Evolutionary conservation across 2,888 invertebrate species (phyloP).

Genomic region (Amblyteles armatorius): DNA sequence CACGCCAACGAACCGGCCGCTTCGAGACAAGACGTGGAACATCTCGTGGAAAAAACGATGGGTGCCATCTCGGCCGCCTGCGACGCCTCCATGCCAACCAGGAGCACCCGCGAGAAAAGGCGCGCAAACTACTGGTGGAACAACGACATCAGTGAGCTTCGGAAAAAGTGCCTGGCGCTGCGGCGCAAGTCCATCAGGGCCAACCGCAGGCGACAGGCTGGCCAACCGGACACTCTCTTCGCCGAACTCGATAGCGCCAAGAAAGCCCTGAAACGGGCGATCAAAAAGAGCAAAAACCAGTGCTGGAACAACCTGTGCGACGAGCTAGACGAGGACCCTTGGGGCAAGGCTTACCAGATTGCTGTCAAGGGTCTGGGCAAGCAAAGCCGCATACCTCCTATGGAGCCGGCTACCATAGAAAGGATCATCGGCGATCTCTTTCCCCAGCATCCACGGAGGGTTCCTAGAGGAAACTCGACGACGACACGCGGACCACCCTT

Average conservation of each 20-base stretch:
- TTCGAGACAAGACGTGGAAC: slow-evolving; percentile 23
- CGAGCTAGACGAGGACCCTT: slow-evolving; percentile 17
- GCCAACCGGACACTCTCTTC: slow-evolving; percentile 8
- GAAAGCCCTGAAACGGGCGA: slow-evolving; percentile 25
- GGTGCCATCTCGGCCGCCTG: slow-evolving; percentile 31
- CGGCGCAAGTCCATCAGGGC: neutral
- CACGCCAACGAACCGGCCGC: slow-evolving; percentile 1
- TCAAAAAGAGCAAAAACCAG: slow-evolving; percentile 33
- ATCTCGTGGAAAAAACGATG: slow-evolving; percentile 43
- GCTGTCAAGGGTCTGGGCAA: slow-evolving; percentile 25
- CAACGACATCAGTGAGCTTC: slow-evolving; percentile 24
- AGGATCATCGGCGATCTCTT: slow-evolving; percentile 34
- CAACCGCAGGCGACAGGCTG: slow-evolving; percentile 18
- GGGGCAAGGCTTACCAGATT: slow-evolving; percentile 46
- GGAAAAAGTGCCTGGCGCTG: slow-evolving; percentile 23
- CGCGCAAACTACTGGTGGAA: slow-evolving; percentile 24
- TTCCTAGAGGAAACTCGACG: neutral
- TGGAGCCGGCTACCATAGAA: slow-evolving; percentile 24
- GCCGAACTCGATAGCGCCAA: slow-evolving; percentile 32
- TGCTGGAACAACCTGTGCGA: slow-evolving; percentile 30
- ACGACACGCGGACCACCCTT: slow-evolving; percentile 18
- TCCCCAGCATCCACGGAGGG: slow-evolving; percentile 28
- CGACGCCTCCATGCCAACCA: slow-evolving; percentile 45
- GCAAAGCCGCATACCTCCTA: slow-evolving; percentile 30
- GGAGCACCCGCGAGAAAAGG: slow-evolving; percentile 13